phyloP scores from a whole-genome alignment of 2,113 vertebrate species.

The Acrocephalus kingi region DNA sequence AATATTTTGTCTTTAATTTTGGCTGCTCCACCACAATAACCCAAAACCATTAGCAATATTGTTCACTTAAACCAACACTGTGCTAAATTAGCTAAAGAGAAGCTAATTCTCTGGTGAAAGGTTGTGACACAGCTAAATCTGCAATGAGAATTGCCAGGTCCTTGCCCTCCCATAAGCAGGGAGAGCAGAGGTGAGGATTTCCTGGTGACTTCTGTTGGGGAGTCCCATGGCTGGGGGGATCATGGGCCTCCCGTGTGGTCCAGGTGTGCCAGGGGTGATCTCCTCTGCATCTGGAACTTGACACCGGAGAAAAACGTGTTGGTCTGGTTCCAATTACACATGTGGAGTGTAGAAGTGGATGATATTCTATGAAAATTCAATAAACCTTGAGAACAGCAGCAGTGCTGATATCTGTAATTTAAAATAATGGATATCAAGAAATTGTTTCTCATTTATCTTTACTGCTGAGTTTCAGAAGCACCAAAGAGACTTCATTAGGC shows the following conservation, averaged over 20 bases:
- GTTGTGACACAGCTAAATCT: background rate
- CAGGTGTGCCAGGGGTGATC: background rate
- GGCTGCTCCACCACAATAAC: background rate
- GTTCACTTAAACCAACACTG: background rate
- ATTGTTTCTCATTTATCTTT: slow-evolving; percentile 87
- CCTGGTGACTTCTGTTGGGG: fast-evolving
- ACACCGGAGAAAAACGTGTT: background rate
- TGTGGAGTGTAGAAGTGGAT: slow-evolving; percentile 48
- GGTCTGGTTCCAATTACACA: background rate
- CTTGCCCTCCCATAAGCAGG: background rate
- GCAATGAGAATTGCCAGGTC: background rate
- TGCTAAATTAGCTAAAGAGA: background rate
- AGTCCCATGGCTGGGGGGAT: background rate
- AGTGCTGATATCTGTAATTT: slow-evolving; percentile 82
- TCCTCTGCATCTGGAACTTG: background rate
- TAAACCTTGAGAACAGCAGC: slow-evolving; percentile 76
- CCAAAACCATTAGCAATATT: background rate
- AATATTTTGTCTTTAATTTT: background rate
- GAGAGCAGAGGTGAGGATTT: background rate
- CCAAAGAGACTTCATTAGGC: slow-evolving; percentile 82
- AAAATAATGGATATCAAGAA: slow-evolving; percentile 83
- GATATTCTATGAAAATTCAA: slow-evolving; percentile 74
- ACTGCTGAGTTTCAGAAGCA: slow-evolving; percentile 77
- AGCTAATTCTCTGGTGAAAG: background rate
- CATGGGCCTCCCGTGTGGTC: fast-evolving